phyloP scores from a whole-genome alignment of 1,140 invertebrate genomes.

The Pseudomyrmex dendroicus region DNA sequence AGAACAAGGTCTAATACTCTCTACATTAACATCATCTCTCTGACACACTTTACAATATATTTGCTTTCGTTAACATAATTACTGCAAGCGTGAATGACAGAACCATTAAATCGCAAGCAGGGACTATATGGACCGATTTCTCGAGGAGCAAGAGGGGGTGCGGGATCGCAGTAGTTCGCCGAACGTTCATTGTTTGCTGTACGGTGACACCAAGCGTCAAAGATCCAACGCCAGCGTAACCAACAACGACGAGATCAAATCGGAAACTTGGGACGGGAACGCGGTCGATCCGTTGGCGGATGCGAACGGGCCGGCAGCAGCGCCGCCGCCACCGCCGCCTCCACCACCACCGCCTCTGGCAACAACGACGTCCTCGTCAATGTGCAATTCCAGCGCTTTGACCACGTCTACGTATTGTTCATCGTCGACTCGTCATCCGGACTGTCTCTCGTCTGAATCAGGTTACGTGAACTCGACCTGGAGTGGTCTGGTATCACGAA shows the following conservation, averaged over 20 bases:
- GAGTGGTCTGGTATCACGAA: slow-evolving; percentile 52
- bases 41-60: slow-evolving; percentile 29
- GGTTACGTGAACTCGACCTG: slow-evolving; percentile 52
- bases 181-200: slow-evolving; percentile 88
- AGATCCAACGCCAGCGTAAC: slow-evolving; percentile 77
- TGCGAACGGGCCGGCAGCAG: slow-evolving; percentile 59
- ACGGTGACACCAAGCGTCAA: slow-evolving; percentile 87
- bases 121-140: slow-evolving; percentile 92
- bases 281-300: slow-evolving; percentile 69
- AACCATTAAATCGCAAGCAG: slow-evolving; percentile 76
- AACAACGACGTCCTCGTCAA: slow-evolving; percentile 56
- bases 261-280: slow-evolving; percentile 78
- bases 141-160: slow-evolving; percentile 89
- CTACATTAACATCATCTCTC: background rate
- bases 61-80: slow-evolving; percentile 37
- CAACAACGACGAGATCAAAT: slow-evolving; percentile 79
- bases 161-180: slow-evolving; percentile 85
- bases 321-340: slow-evolving; percentile 65
- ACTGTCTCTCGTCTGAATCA: slow-evolving; percentile 61
- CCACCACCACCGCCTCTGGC: slow-evolving; percentile 64
- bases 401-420: slow-evolving; percentile 60
- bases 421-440: slow-evolving; percentile 57
- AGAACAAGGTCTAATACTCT: background rate
- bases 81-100: slow-evolving; percentile 71
- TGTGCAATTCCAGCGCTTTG: slow-evolving; percentile 61